Percentiles rank a stretch among this genome's conserved stretches.
Conservation (phyloP, 1,140 invertebrate species). For the Zophobas morio region DNA sequence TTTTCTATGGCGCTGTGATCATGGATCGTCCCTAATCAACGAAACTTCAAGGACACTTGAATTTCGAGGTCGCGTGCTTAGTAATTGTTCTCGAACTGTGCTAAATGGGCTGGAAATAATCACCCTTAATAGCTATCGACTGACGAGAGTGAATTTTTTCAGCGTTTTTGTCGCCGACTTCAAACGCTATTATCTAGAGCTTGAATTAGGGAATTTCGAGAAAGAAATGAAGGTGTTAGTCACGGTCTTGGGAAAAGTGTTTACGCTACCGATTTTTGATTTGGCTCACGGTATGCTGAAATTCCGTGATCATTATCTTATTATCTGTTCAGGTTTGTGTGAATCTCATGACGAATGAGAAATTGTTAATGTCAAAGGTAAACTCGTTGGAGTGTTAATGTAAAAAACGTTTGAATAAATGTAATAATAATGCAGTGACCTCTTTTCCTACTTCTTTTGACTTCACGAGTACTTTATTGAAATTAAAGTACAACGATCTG, state of each 20-base stretch:
- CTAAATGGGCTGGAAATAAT: constrained; percentile 39
- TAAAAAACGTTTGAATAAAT: constrained; percentile 36
- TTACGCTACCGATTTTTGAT: not conserved
- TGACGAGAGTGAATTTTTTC: constrained; percentile 9
- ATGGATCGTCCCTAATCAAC: constrained; percentile 44
- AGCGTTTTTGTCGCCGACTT: not conserved
- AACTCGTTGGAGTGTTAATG: constrained; percentile 34
- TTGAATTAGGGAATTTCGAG: constrained; percentile 1
- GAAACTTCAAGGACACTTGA: constrained; percentile 52
- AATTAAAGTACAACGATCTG: constrained; percentile 17
- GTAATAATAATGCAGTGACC: constrained; percentile 37
- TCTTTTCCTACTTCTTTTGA: constrained; percentile 23
- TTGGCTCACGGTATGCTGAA: not conserved
- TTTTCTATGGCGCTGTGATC: constrained; percentile 41
- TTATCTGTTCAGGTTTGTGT: not conserved
- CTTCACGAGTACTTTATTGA: constrained; percentile 19
- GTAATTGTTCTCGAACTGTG: constrained; percentile 49
- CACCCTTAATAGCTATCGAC: constrained; percentile 27
- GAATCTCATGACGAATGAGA: not conserved
- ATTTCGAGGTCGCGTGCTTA: constrained; percentile 45
- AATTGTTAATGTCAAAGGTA: constrained; percentile 36
- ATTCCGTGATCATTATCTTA: not conserved
- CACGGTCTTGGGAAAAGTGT: not conserved
- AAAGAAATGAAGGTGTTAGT: not conserved
- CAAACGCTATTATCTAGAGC: constrained; percentile 20